Percentiles rank a stretch among this genome's conserved stretches.
phyloP scores from a whole-genome alignment of 2,113 vertebrate genomes.

The Chaenogobius annularis region DNA sequence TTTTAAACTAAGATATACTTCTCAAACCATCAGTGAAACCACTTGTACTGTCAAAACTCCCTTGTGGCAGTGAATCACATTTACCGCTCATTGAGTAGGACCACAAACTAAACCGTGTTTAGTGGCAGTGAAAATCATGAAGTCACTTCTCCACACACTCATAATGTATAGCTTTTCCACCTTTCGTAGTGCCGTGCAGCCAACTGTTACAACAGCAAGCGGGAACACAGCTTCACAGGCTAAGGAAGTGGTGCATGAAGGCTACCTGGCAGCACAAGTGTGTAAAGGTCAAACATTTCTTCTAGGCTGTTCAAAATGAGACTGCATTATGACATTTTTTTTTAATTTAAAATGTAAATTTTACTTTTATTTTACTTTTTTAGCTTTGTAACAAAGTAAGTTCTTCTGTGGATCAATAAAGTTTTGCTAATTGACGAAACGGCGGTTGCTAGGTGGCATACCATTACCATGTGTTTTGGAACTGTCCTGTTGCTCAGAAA shows the following conservation, averaged over 20 bases:
- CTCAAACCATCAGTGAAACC: constrained; percentile 18
- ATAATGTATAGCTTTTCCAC: constrained; percentile 18
- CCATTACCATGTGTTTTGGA: no score
- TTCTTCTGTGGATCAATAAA: no score
- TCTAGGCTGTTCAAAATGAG: no score
- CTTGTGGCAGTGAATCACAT: neutral
- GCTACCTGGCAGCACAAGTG: neutral
- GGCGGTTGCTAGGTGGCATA: no score
- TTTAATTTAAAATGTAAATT: no score
- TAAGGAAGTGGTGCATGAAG: constrained; percentile 8
- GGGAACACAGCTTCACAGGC: constrained; percentile 7
- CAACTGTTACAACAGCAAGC: constrained; percentile 17
- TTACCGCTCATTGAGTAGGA: constrained; percentile 9
- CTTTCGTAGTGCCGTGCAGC: constrained; percentile 6
- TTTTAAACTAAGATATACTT: constrained; percentile 8
- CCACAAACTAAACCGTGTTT: constrained; percentile 4
- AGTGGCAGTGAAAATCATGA: constrained; percentile 18
- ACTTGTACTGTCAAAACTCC: neutral
- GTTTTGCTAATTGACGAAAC: no score
- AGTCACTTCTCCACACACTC: constrained; percentile 15
- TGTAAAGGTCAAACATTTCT: neutral
- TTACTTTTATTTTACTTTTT: no score
- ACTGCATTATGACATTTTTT: no score
- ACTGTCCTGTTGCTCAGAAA: no score
- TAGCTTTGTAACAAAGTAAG: no score